Percentiles rank a stretch among this genome's conserved stretches.
Evolutionary conservation across 2,888 invertebrate species (phyloP).

Genomic region (Fragum fragum): DNA sequence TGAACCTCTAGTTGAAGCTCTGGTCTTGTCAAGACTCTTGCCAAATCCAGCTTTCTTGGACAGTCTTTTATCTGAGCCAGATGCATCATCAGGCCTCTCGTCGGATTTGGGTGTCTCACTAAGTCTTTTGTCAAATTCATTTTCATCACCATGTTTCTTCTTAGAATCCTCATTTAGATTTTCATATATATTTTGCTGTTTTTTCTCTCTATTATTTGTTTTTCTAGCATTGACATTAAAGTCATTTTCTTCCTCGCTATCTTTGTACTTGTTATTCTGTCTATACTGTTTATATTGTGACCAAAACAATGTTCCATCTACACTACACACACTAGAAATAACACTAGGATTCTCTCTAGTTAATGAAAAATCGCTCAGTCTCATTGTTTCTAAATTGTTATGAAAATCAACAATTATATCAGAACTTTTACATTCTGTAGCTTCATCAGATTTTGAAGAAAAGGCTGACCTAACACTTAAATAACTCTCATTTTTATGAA

Average conservation of each 20-base stretch:
- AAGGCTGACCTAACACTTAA: not conserved
- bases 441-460: not conserved
- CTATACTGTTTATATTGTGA: slow-evolving; percentile 4
- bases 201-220: not conserved
- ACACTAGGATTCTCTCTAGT: not conserved
- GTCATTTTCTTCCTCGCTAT: not conserved
- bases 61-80: too few relatives aligned
- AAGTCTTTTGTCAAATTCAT: too few relatives aligned
- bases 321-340: not conserved
- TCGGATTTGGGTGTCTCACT: too few relatives aligned
- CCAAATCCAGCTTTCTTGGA: too few relatives aligned
- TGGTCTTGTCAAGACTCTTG: too few relatives aligned
- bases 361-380: not conserved
- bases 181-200: too few relatives aligned
- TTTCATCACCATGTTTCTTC: too few relatives aligned
- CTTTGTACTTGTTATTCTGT: not conserved
- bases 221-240: not conserved
- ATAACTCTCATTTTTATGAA: not conserved
- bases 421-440: not conserved
- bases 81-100: too few relatives aligned
- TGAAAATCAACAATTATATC: not conserved
- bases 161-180: too few relatives aligned
- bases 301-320: slow-evolving; percentile 4
- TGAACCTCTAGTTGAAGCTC: too few relatives aligned
- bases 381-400: not conserved